Conservation (phyloP, 2,113 vertebrate species). For the Cathartes aura region DNA sequence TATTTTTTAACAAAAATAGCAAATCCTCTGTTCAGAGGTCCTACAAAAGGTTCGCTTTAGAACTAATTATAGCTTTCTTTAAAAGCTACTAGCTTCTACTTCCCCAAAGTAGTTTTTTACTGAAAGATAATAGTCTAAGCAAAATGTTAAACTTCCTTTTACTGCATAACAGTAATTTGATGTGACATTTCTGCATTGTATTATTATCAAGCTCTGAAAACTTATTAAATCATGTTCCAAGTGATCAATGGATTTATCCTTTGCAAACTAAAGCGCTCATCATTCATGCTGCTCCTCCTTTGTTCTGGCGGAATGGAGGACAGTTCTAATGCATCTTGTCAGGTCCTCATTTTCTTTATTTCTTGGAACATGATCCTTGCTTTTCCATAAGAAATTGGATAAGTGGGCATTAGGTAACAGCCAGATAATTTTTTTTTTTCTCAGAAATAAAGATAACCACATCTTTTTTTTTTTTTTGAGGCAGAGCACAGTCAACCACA, state of each 20-base stretch:
- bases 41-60: not conserved
- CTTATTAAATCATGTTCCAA: slow-evolving; percentile 12
- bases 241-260: slow-evolving; percentile 47
- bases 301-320: not conserved
- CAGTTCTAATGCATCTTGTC: slow-evolving; percentile 5
- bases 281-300: not conserved
- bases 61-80: not conserved
- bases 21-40: not conserved
- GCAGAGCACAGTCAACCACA: not conserved
- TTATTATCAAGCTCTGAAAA: not conserved
- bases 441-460: not conserved
- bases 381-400: not conserved
- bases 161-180: not conserved
- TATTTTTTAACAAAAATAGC: not conserved
- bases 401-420: slow-evolving; percentile 2
- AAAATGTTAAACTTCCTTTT: not conserved
- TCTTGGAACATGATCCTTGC: slow-evolving; percentile 5
- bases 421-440: not conserved
- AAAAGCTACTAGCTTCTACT: not conserved
- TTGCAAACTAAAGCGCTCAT: not conserved
- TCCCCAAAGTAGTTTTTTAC: not conserved
- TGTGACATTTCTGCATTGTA: slow-evolving; percentile 23
- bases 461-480: not conserved
- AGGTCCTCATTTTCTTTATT: slow-evolving; percentile 20
- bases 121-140: not conserved